phyloP scores from a whole-genome alignment of 2,113 vertebrate genomes.

The Antigone vipio region DNA sequence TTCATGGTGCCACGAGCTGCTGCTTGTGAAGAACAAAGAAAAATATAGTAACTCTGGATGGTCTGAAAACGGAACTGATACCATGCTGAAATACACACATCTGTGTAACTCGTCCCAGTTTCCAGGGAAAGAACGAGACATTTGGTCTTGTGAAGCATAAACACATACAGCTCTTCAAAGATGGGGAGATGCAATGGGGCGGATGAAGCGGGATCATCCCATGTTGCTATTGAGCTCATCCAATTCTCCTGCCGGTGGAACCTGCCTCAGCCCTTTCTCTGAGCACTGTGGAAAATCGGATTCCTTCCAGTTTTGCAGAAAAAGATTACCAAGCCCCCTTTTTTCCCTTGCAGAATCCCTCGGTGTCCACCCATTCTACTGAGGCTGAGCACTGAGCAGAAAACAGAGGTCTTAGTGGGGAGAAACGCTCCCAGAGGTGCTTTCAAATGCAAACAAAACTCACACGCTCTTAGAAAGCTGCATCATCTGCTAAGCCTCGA shows the following conservation, averaged over 20 bases:
- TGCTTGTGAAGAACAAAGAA: not conserved
- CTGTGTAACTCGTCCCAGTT: not conserved
- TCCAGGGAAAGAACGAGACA: not conserved
- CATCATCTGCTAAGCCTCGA: not conserved
- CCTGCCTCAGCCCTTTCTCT: not conserved
- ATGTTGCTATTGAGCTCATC: not conserved
- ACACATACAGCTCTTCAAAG: not conserved
- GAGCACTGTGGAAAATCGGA: not conserved
- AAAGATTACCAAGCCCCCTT: not conserved
- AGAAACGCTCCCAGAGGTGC: not conserved
- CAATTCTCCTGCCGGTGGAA: not conserved
- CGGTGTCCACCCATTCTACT: not conserved
- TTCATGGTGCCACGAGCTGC: not conserved
- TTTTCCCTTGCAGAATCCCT: not conserved
- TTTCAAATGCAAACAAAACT: not conserved
- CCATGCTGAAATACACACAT: not conserved
- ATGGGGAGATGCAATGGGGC: not conserved
- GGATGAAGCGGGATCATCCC: not conserved
- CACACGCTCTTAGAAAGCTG: not conserved
- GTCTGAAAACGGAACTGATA: not conserved
- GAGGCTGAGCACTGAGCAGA: not conserved
- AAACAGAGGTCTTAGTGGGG: not conserved
- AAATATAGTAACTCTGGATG: not conserved
- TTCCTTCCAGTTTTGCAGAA: not conserved
- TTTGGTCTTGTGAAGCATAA: not conserved